Evolutionary conservation across 2,888 invertebrate species (phyloP).

Genomic region (Sarcophaga carnaria): DNA sequence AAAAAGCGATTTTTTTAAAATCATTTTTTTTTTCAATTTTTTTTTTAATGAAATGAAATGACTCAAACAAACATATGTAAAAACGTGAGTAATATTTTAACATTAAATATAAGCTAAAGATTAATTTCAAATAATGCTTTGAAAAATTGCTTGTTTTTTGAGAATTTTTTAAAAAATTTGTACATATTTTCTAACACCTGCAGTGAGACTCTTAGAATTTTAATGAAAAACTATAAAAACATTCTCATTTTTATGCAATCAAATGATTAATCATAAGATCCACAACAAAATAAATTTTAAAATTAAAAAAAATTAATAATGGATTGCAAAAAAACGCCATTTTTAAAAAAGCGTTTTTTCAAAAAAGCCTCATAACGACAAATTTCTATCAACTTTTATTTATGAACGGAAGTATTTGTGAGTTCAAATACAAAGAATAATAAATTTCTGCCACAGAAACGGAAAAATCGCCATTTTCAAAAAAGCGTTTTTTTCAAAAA

Average conservation of each 20-base stretch:
- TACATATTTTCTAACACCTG: neutral
- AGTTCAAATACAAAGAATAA: too few relatives aligned
- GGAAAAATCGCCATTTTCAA: too few relatives aligned
- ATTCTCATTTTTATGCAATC: neutral
- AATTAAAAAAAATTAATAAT: neutral
- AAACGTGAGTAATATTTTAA: conserved; percentile 57
- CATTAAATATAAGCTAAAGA: neutral
- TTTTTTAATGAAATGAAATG: neutral
- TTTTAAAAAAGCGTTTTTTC: too few relatives aligned
- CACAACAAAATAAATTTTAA: neutral
- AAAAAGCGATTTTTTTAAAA: too few relatives aligned
- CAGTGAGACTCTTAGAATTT: neutral
- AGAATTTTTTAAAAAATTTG: neutral
- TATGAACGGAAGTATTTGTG: too few relatives aligned
- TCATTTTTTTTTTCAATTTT: too few relatives aligned
- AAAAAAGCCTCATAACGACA: too few relatives aligned
- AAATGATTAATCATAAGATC: neutral
- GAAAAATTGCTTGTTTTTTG: neutral
- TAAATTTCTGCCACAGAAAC: too few relatives aligned
- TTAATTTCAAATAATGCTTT: conserved; percentile 1
- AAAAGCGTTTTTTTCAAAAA: too few relatives aligned
- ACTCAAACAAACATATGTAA: conserved; percentile 23
- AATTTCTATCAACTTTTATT: too few relatives aligned
- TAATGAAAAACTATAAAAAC: neutral
- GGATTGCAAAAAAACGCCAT: neutral